Evolutionary conservation across 1,140 invertebrate species (phyloP), one percentile per base, ranked within the genome.

Genomic region (Drosophila leontia): DNA sequence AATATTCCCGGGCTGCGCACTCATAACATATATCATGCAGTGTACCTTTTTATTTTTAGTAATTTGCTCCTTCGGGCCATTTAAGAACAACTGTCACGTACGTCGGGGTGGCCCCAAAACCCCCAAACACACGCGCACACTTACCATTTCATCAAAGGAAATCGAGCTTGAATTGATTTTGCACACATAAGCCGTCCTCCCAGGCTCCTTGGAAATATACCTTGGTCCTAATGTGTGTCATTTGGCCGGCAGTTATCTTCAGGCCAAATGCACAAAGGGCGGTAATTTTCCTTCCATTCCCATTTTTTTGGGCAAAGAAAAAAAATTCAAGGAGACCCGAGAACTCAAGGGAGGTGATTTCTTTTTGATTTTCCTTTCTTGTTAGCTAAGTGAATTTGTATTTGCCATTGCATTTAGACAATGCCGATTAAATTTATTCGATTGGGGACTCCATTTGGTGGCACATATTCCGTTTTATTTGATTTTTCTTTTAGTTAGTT

Each of bases 141-240:
- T 60, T 67, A 55, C 63, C 64, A 75, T 84, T 83, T 83, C 75
- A 82, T 87, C 80, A 86, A 86, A 82, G 75, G 69, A 82, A 86
- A 87, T 86, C 74, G 82, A 87, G 80, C 79, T 79, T 76, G 83
- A 86, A 86, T 86, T 87, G 82, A 86, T 87, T 86, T 87, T 75
- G 53, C 82, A 50, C 74, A 47, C 57, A 65, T 45, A 70, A 58
- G 68, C 48, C 55, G 35, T 15, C 17, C 26, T 29, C 26, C 29
- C 15, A 17, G 41, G 48, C 51, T 55, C 26, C 45, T 32, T 34
- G 42, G 23, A 57, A 39, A 35, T 62, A 60, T 71, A 81, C 68
- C 69, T 78, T 70, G 63, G 83, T 62, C 70, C 79, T 87, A 86
- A 86, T 87, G 76, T 76, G 64, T 79, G 71, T 72, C 83, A 79